These are phyloP conservation scores for Muntiacus muntjak DNA, from an alignment of 2,113 vertebrate genomes.

Conservation along the genomic window DNA sequence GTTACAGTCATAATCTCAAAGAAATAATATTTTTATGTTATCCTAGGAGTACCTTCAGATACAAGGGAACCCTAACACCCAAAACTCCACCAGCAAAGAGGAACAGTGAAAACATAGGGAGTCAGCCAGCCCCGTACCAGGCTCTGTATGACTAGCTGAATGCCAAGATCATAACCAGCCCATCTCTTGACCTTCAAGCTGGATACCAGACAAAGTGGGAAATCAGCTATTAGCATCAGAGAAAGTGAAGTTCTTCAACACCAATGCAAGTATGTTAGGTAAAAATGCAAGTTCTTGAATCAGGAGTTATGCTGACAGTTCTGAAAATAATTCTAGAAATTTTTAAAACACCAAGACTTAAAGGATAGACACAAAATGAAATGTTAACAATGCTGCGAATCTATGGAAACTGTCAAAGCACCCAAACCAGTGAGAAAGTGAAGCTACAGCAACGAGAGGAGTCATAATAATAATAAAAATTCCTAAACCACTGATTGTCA, in stretches of 20 bases:
- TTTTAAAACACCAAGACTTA: background rate
- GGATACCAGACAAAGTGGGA: background rate
- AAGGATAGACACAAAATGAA: background rate
- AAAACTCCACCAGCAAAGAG: background rate
- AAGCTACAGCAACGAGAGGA: background rate
- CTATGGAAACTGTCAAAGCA: background rate
- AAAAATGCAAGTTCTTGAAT: background rate
- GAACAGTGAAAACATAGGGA: background rate
- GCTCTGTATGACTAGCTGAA: too few species aligned
- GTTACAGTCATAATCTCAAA: background rate
- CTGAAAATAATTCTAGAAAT: slow-evolving; percentile 2
- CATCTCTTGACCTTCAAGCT: background rate
- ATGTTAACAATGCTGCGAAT: background rate
- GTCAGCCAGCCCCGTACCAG: background rate
- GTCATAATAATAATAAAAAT: background rate
- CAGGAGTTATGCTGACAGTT: background rate
- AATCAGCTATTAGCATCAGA: background rate
- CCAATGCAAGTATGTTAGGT: background rate
- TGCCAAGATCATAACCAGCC: background rate
- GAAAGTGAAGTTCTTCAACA: background rate
- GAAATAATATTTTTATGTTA: background rate
- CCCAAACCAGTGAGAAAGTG: background rate
- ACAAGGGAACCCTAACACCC: background rate
- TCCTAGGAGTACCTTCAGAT: background rate
- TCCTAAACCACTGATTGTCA: background rate